Base-by-base conservation (phyloP, 2,113 vertebrate genomes). In the Xyliphius kryptos region DNA sequence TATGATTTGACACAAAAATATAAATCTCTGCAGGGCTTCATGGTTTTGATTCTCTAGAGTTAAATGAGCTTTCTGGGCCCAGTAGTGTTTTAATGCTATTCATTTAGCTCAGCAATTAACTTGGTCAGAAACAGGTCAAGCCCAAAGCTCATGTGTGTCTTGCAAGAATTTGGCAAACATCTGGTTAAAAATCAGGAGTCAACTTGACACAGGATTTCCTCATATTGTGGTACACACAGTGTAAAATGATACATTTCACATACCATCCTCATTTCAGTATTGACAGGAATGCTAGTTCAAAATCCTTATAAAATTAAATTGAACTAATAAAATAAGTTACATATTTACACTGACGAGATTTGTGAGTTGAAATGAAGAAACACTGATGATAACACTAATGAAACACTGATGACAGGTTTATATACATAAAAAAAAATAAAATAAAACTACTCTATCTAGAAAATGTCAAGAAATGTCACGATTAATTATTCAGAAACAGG, bases 261-360 rank as follows among this genome's bases (percentile, higher is more conserved):
- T n/a, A n/a, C n/a, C 20, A 58, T 67, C 59, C 63, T 67, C 69
- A 67, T 66, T 20, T 53, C 44, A 54, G 38, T 36, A 47, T 36
- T 32, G 48, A 62, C 14, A 48, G 26, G 6, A 52, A 72, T 47
- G 47, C 59, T 36, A 44, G 38, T 59, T 36, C n/a, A n/a, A n/a
- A n/a, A n/a, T n/a, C n/a, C n/a, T 26, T 50, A 69, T 36, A 50
- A 61, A 56, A 66, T 61, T 1, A 36, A 51, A 40, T 15, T 9
- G 36, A 47, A 67, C 53, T 43, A 57, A 49, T 13, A 11, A 77
- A 76, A 81, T 79, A 74, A 82, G 78, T 79, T 76, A 77, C 22
- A 74, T 67, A 60, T 68, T 46, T 38, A 68, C 69, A 67, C 50
- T 56, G 21, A 61, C 56, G 13, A 20, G 16, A 46, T 22, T 20